Percentiles rank a stretch among this genome's conserved stretches.
Conservation (phyloP, 2,888 invertebrate species). For the Drosophila pegasa region DNA sequence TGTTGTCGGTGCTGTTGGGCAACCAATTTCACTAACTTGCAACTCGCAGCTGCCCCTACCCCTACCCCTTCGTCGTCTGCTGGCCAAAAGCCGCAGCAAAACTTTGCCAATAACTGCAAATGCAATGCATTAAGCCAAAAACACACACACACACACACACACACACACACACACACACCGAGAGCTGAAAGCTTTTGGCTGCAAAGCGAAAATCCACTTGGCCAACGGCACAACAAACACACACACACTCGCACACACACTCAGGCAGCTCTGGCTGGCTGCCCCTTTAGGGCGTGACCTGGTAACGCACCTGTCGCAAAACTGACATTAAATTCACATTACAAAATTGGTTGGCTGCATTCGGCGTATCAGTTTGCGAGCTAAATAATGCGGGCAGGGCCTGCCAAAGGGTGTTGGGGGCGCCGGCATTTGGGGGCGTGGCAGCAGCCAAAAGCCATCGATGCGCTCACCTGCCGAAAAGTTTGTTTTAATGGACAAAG, state of each 20-base stretch:
- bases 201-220: conserved; percentile 41
- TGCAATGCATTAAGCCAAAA: conserved; percentile 72
- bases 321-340: conserved; percentile 78
- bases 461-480: conserved; percentile 76
- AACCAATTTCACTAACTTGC: conserved; percentile 18
- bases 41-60: not conserved
- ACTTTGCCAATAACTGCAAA: conserved; percentile 75
- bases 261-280: conserved; percentile 1
- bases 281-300: conserved; percentile 31
- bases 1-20: conserved; percentile 37
- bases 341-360: conserved; percentile 77
- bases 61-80: not conserved
- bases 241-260: conserved; percentile 12
- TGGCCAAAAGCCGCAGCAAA: conserved; percentile 53
- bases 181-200: conserved; percentile 43
- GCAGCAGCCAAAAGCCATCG: conserved; percentile 64
- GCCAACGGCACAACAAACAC: conserved; percentile 31
- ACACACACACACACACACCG: conserved; percentile 11
- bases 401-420: not conserved
- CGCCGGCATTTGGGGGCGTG: conserved; percentile 10
- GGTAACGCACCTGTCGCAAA: conserved; percentile 74
- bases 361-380: conserved; percentile 73
- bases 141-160: conserved; percentile 12
- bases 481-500: conserved; percentile 77
- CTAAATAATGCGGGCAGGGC: conserved; percentile 46